These are phyloP conservation scores for Enteromius paludinosus DNA, from an alignment of 2,797 vertebrate genomes.

Conservation along the genomic window DNA sequence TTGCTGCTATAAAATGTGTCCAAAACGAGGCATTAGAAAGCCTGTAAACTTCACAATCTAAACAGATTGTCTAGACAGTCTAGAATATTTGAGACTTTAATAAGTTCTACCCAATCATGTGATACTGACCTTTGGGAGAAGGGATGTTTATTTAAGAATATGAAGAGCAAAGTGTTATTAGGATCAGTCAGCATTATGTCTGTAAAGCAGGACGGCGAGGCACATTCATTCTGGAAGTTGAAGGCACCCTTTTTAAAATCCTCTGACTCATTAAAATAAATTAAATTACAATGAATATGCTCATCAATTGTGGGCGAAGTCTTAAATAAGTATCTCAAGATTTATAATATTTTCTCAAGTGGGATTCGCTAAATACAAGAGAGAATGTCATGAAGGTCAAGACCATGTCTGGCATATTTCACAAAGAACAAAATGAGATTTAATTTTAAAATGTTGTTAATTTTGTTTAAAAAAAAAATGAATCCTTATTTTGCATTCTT, in stretches of 20 bases:
- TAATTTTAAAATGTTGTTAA: too few species aligned
- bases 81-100: neutral
- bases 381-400: neutral
- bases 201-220: neutral
- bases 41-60: neutral
- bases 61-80: neutral
- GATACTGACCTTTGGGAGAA: neutral
- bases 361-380: neutral
- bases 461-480: neutral
- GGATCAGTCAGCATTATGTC: constrained; percentile 21
- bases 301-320: constrained; percentile 3
- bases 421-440: neutral
- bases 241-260: constrained; percentile 14
- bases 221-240: neutral
- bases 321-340: neutral
- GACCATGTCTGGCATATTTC: neutral
- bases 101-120: neutral
- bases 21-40: neutral
- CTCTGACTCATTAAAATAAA: constrained; percentile 4
- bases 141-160: constrained; percentile 32
- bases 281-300: constrained; percentile 15
- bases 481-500: neutral
- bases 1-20: neutral
- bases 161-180: constrained; percentile 8
- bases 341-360: neutral